Percentiles rank a stretch among this genome's conserved stretches.
These are phyloP conservation scores for Onychostruthus taczanowskii DNA, from an alignment of 2,113 vertebrate genomes.

Conservation along the genomic window DNA sequence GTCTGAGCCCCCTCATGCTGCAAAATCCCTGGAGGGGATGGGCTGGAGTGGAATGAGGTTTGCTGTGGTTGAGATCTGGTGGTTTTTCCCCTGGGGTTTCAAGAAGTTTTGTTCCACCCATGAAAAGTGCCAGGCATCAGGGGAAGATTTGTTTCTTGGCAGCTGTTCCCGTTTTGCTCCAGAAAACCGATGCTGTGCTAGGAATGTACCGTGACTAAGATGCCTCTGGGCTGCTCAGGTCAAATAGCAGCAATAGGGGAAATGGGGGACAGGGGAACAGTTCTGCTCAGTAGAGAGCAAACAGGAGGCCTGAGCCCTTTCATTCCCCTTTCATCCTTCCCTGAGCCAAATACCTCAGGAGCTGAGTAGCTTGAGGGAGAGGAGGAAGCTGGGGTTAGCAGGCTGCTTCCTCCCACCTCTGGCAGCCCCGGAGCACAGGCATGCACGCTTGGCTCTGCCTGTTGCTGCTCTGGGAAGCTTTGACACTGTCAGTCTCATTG, in stretches of 20 bases:
- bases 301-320: neutral
- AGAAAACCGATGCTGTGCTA: conserved; percentile 39
- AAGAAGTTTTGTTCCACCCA: conserved; percentile 19
- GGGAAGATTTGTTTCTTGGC: conserved; percentile 46
- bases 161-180: conserved; percentile 43
- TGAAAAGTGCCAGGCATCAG: conserved; percentile 19
- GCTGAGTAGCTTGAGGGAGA: neutral
- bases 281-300: neutral
- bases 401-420: conserved; percentile 7
- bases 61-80: conserved; percentile 3
- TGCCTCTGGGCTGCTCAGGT: conserved; percentile 34
- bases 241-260: neutral
- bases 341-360: neutral
- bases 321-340: neutral
- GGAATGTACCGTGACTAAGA: conserved; percentile 28
- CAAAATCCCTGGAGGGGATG: neutral
- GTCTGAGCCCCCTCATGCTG: neutral
- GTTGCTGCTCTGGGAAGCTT: neutral
- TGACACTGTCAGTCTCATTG: neutral
- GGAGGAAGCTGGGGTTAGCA: neutral
- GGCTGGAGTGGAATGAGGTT: neutral
- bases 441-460: neutral
- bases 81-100: conserved; percentile 5
- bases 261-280: neutral
- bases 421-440: neutral